Percentiles rank a stretch among this genome's conserved stretches.
These are phyloP conservation scores for Drosophila stalkeri DNA, from an alignment of 2,888 invertebrate species.

Conservation along the genomic window DNA sequence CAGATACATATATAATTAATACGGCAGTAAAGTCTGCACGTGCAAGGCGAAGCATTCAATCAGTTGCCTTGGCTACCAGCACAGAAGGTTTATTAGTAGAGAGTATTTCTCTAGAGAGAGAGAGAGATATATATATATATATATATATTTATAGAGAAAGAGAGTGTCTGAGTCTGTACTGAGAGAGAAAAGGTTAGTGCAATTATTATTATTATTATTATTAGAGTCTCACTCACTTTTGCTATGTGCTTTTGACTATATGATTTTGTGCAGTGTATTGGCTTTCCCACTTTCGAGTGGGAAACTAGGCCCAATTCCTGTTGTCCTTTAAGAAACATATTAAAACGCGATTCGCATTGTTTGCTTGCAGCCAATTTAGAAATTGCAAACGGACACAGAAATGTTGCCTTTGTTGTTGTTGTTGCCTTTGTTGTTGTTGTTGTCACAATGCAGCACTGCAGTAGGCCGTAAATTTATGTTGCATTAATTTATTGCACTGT, in stretches of 20 bases:
- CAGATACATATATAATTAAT: conserved; percentile 6
- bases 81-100: background rate
- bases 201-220: background rate
- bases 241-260: no score
- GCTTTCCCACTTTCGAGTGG: background rate
- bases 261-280: background rate
- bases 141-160: background rate
- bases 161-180: background rate
- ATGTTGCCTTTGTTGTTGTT: conserved; percentile 11
- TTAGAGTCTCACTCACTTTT: background rate
- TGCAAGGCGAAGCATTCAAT: conserved; percentile 1
- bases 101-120: background rate
- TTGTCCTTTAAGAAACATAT: conserved; percentile 10
- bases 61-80: conserved; percentile 2
- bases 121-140: no score
- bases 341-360: conserved; percentile 32
- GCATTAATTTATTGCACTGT: conserved; percentile 75
- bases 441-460: conserved; percentile 66
- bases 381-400: conserved; percentile 19
- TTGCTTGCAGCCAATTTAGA: conserved; percentile 31
- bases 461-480: conserved; percentile 77
- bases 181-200: background rate
- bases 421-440: conserved; percentile 13
- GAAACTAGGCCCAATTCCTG: background rate
- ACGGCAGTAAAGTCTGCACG: background rate